Evolutionary conservation across 2,797 vertebrate species (phyloP), one percentile per base, ranked within the genome.

Genomic region (Fratercula arctica): DNA sequence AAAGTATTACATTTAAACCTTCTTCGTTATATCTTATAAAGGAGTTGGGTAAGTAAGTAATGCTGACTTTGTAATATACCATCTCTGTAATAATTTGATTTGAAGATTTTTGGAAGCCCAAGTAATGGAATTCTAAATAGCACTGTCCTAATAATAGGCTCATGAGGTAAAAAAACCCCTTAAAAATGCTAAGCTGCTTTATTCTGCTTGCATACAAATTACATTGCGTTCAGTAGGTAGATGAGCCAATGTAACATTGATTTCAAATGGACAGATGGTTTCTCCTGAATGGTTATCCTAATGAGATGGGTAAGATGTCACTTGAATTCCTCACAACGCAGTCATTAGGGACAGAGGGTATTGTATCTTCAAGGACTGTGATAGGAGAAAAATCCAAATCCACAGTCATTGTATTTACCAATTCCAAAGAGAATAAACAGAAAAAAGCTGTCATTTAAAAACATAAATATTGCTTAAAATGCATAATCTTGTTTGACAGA

Each of bases 151-250:
- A 87, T 96, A 78, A 88, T 97, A 97, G 97, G 92, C 74, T 94
- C 82, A 77, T 69, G 74, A 92, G 81, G 53, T 94, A 86, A 97
- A 97, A 97, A 97, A 78, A 95, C 97, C 77, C 50, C 39, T 76
- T 96, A 77, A 87, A 93, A 94, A 95, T 96, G 86, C 86, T 95
- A 92, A 96, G 83, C 78, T 97, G 85, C 82, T 83, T 95, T 97
- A 93, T 97, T 96, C 89, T 97, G 63, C 91, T 96, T 97, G 96
- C 90, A 91, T 97, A 89, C 92, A 94, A 96, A 94, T 96, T 87
- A 76, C 59, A 33, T 89, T 76, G 80, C 16, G 54, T 97, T 97
- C 89, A 95, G 80, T 90, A 94, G 94, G 41, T 88, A 76, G 89
- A 93, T 83, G 87, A 97, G 94, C 94, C 78, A 94, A 17, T 68